Evolutionary conservation across 2,113 vertebrate species (phyloP), one percentile per base, ranked within the genome.

Genomic region (Calypte anna): DNA sequence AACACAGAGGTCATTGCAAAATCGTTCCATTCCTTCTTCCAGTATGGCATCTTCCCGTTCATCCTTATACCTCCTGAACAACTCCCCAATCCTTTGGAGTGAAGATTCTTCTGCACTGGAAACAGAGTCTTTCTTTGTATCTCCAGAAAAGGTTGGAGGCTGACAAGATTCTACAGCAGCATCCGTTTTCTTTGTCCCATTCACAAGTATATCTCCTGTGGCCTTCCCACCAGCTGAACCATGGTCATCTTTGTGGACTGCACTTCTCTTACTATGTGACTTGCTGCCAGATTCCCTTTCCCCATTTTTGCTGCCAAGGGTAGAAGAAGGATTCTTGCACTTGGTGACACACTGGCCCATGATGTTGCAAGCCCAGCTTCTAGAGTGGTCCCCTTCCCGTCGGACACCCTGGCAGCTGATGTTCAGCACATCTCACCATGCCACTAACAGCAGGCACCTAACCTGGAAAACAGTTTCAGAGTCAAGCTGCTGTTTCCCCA

Each of bases 281-380:
- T 99, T 99, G 97, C 98, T 97, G 86, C 98, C 90, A 3, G 98
- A 94, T 58, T 99, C 99, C 93, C 99, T 98, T 70, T 99, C 99
- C 96, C 99, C 99, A 95, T 99, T 99, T 97, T 99, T 99, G 94
- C 99, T 99, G 97, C 99, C 99, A 25, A 99, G 98, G 48, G 99
- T 99, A 76, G 99, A 99, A 68, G 99, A 99, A 61, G 99, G 99
- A 95, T 99, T 99, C 97, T 99, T 99, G 97, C 99, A 99, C 98
- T 99, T 99, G 36, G 99, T 99, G 98, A 99, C 99, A 80, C 99
- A 99, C 99, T 99, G 99, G 98, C 99, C 99, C 99, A 99, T 99
- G 98, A 97, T 98, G 97, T 69, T 97, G 96, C 53, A 77, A 94
- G 93, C 97, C 98, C 95, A 94, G 96, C 97, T 97, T 92, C 97